These are phyloP conservation scores for Willowsia nigromaculata DNA, from an alignment of 2,888 invertebrate species.

Conservation along the genomic window DNA sequence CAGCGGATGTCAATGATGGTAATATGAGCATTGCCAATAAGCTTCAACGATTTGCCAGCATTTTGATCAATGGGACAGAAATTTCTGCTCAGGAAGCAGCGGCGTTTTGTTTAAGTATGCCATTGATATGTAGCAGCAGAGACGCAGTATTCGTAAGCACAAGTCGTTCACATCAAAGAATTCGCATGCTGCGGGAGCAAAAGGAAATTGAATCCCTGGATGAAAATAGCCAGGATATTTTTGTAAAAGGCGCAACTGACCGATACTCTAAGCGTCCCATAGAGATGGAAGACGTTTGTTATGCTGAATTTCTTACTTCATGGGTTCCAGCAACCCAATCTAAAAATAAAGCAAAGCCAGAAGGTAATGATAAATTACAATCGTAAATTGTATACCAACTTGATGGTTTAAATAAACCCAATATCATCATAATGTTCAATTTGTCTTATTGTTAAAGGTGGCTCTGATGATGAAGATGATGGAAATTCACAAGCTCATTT, in stretches of 20 bases:
- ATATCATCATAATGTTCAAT: no score
- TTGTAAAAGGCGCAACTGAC: slow-evolving; percentile 74
- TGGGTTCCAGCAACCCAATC: not conserved
- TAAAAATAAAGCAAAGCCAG: not conserved
- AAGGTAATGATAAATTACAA: no score
- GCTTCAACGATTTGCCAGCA: not conserved
- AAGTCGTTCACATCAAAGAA: slow-evolving; percentile 33
- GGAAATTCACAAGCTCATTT: not conserved
- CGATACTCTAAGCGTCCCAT: slow-evolving; percentile 78
- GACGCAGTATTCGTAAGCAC: slow-evolving; percentile 60
- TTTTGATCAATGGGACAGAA: slow-evolving; percentile 42
- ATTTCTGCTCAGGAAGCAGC: slow-evolving; percentile 79
- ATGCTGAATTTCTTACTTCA: slow-evolving; percentile 79
- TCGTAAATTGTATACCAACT: no score
- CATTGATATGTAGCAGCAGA: slow-evolving; percentile 47
- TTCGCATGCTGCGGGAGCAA: slow-evolving; percentile 47
- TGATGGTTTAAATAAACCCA: no score
- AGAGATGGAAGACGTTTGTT: slow-evolving; percentile 78
- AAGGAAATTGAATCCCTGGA: slow-evolving; percentile 55
- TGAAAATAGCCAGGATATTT: slow-evolving; percentile 62
- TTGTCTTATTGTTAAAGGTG: no score
- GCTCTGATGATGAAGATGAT: not conserved
- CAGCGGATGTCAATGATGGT: slow-evolving; percentile 70
- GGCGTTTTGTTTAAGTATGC: slow-evolving; percentile 73
- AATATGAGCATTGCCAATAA: not conserved